Evolutionary conservation across 2,888 invertebrate genomes (phyloP).

Genomic region (Volucella bombylans): DNA sequence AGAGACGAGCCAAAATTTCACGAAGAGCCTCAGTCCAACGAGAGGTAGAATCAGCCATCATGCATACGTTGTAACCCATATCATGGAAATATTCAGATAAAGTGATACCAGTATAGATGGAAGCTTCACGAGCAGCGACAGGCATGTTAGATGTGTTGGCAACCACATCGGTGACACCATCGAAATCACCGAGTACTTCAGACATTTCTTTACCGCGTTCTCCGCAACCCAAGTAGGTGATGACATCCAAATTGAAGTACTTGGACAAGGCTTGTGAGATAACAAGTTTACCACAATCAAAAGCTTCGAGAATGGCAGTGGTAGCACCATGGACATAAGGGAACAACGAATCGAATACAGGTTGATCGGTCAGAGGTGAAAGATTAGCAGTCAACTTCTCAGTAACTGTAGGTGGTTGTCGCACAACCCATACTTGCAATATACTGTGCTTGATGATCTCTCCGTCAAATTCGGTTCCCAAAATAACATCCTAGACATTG

Average conservation of each 20-base stretch:
- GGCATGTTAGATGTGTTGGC: constrained; percentile 99
- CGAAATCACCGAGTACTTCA: constrained; percentile 98
- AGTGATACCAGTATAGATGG: no score
- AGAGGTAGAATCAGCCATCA: no score
- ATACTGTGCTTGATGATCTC: constrained; percentile 95
- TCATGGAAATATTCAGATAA: constrained; percentile 99
- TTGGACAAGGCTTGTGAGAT: constrained; percentile 99
- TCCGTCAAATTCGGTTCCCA: constrained; percentile 99
- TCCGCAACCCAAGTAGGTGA: constrained; percentile 99
- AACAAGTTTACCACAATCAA: constrained; percentile 99
- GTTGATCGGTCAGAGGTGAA: constrained; percentile 98
- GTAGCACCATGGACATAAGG: constrained; percentile 99
- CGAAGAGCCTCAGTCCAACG: constrained; percentile 99
- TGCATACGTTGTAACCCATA: constrained; percentile 99
- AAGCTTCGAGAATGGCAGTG: constrained; percentile 99
- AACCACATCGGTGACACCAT: constrained; percentile 95
- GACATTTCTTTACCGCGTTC: constrained; percentile 99
- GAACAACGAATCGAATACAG: constrained; percentile 98
- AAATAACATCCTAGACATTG: constrained; percentile 95
- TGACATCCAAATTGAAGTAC: constrained; percentile 99
- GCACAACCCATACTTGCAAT: constrained; percentile 99
- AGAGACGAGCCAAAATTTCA: constrained; percentile 99
- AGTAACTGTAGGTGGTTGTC: constrained; percentile 97
- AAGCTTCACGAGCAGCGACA: no score
- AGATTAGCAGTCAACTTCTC: constrained; percentile 99